Evolutionary conservation across 2,888 invertebrate genomes (phyloP), one percentile per base, ranked within the genome.

Genomic region (Cactoblastis cactorum): DNA sequence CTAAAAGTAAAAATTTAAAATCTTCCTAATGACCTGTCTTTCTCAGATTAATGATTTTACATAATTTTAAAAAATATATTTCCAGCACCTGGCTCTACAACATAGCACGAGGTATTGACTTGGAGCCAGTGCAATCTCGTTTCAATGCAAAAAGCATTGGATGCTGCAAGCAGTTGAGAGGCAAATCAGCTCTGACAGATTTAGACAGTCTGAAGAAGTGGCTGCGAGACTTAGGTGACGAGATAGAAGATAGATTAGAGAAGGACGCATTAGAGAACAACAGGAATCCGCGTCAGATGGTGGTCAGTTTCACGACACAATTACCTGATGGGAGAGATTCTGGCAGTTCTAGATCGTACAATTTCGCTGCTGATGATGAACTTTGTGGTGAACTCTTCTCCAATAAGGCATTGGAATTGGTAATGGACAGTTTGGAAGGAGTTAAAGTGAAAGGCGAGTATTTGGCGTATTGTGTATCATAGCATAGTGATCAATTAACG

Each of bases 111-210:
- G 98, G 98, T 1, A 92, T 96, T 50, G 97, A 98, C 71, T 80
- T 92, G 55, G 98, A 98, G 68, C 94, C 95, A 11, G 98, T 99
- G 0, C 94, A 92, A 53, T 92, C 94, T 0, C 92, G 97, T 58
- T 93, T 97, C 55, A 92, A 97, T 50, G 92, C 97, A 0, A 98
- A 98, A 80, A 98, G 98, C 49, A 97, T 99, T 63, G 98, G 98
- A 0, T 98, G 98, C 69, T 96, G 97, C 74, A 99, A 99, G 83
- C 96, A 96, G 70, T 98, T 99, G 77, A 93, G 94, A 1, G 98
- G 97, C 0, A 93, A 92, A 67, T 92, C 92, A 59, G 94, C 95
- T 8, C 91, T 98, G 3, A 79, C 83, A 0, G 93, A 92, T 14
- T 74, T 92, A 32, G 92, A 93, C 22, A 92, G 92, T 52, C 89